These are phyloP conservation scores for Drosophila pseudotakahashii DNA, from an alignment of 2,888 invertebrate species.

Conservation along the genomic window DNA sequence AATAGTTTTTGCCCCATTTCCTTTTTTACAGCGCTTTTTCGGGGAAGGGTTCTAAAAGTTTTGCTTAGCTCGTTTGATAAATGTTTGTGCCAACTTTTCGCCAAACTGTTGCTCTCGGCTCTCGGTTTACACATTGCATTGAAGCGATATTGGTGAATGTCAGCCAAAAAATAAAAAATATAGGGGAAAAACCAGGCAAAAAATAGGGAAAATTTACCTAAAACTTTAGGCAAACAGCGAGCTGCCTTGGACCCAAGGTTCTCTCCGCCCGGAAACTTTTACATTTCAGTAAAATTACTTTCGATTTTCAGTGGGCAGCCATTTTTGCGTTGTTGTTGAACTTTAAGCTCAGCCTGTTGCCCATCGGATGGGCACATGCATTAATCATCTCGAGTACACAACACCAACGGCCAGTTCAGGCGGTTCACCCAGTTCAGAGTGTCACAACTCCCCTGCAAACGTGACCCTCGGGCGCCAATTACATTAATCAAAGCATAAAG, in stretches of 20 bases:
- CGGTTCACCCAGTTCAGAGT: constrained; percentile 48
- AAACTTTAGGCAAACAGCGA: constrained; percentile 71
- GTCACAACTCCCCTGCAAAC: constrained; percentile 44
- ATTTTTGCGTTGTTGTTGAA: constrained; percentile 30
- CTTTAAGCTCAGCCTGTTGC: constrained; percentile 51
- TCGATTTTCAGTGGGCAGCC: constrained; percentile 19
- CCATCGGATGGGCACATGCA: constrained; percentile 36
- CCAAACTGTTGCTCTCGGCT: constrained; percentile 69
- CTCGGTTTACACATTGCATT: constrained; percentile 36
- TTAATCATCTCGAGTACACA: constrained; percentile 65
- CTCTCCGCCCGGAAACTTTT: constrained; percentile 32
- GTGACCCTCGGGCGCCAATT: constrained; percentile 59
- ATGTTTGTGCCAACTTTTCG: constrained; percentile 69
- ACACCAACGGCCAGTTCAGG: constrained; percentile 2
- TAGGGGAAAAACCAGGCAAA: constrained; percentile 13
- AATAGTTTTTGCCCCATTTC: constrained; percentile 42
- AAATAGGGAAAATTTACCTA: constrained; percentile 61
- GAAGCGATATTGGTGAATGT: constrained; percentile 55
- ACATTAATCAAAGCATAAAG: constrained; percentile 68
- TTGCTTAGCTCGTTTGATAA: constrained; percentile 66
- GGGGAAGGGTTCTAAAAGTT: constrained; percentile 45
- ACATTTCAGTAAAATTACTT: constrained; percentile 48
- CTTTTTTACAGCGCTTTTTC: constrained; percentile 37
- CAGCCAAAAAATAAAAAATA: constrained; percentile 8
- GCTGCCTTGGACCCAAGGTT: constrained; percentile 37